These are phyloP conservation scores for Sinonovacula constricta DNA, from an alignment of 1,140 invertebrate genomes.

Conservation along the genomic window DNA sequence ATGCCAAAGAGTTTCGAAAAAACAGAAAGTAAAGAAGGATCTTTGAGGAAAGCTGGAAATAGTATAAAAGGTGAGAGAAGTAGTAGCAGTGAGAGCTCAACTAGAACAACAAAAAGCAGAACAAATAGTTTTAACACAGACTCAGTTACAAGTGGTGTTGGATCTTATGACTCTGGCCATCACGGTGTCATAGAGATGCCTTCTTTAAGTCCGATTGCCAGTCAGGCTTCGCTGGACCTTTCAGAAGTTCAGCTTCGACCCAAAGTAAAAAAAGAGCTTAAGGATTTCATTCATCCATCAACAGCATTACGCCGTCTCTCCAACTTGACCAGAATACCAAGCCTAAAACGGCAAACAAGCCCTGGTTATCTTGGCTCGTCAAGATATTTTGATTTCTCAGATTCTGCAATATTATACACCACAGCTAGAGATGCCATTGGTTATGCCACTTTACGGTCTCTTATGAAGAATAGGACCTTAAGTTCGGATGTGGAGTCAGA, in stretches of 20 bases:
- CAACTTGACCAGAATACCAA: constrained; percentile 73
- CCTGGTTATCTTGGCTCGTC: constrained; percentile 57
- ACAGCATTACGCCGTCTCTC: constrained; percentile 67
- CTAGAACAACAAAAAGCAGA: constrained; percentile 74
- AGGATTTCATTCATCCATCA: constrained; percentile 69
- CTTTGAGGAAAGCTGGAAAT: not conserved
- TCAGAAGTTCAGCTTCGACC: constrained; percentile 40
- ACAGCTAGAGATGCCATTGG: constrained; percentile 82
- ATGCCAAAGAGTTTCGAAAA: not conserved
- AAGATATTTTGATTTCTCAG: constrained; percentile 47
- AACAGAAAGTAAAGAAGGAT: constrained; percentile 1
- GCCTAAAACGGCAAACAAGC: constrained; percentile 61
- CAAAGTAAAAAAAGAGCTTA: constrained; percentile 53
- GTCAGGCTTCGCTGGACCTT: constrained; percentile 58
- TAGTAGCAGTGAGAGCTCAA: constrained; percentile 72
- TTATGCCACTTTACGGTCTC: constrained; percentile 87
- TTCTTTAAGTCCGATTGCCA: constrained; percentile 68
- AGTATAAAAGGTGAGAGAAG: constrained; percentile 54
- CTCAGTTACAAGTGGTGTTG: constrained; percentile 86
- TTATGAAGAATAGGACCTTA: constrained; percentile 83
- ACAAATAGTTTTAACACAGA: constrained; percentile 83
- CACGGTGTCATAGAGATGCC: constrained; percentile 67
- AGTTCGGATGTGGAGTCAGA: constrained; percentile 73
- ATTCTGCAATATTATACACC: constrained; percentile 68
- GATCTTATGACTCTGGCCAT: constrained; percentile 86